Evolutionary conservation across 2,113 vertebrate species (phyloP).

Genomic region (Formicarius rufipectus): DNA sequence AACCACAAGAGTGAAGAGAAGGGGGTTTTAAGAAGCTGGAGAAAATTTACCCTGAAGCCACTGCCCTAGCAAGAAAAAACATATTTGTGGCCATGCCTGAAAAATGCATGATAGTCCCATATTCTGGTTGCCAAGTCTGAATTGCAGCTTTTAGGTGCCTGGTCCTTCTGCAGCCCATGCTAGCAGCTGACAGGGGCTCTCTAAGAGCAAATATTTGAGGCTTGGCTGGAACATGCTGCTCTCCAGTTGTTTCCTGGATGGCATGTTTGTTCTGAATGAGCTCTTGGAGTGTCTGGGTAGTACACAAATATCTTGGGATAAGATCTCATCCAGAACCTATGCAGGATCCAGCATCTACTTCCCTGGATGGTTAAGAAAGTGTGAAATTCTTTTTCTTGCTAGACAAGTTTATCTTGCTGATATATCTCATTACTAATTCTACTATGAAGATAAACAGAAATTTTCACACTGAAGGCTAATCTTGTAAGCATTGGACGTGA

Average conservation of each 20-base stretch:
- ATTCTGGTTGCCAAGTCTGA: neutral
- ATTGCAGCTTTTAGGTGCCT: neutral
- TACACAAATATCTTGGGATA: neutral
- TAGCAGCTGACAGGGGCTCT: neutral
- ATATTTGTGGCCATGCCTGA: slow-evolving; percentile 18
- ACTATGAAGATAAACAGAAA: neutral
- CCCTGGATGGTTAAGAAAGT: slow-evolving; percentile 6
- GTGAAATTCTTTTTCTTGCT: neutral
- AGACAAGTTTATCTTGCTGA: neutral
- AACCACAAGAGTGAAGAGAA: neutral
- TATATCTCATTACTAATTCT: neutral
- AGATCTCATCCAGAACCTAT: neutral
- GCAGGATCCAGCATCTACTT: neutral
- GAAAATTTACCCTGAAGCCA: slow-evolving; percentile 6
- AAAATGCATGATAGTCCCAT: neutral
- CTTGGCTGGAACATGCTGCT: slow-evolving; percentile 9
- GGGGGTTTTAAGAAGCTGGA: neutral
- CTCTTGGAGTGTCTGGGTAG: neutral
- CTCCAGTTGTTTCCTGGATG: neutral
- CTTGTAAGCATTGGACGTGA: neutral
- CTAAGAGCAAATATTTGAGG: slow-evolving; percentile 47
- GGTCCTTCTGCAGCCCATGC: neutral
- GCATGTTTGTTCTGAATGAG: slow-evolving; percentile 34
- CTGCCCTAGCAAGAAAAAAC: slow-evolving; percentile 16
- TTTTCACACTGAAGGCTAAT: neutral